Evolutionary conservation across 2,113 vertebrate genomes (phyloP), one percentile per base, ranked within the genome.

Genomic region (Coturnix japonica): DNA sequence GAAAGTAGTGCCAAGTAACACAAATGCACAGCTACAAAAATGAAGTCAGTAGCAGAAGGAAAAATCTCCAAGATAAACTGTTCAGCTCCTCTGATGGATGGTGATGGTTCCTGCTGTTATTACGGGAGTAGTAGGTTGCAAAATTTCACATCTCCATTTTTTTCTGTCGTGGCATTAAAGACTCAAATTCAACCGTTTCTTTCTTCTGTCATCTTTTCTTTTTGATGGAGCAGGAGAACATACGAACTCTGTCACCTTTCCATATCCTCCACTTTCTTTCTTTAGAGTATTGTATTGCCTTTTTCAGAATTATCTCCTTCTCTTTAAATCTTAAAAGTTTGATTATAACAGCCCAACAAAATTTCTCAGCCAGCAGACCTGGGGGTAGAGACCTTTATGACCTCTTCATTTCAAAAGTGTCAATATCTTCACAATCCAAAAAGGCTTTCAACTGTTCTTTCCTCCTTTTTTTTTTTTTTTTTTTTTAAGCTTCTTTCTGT

Each of bases 261-360:
- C 65, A 43, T 88, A 86, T 92, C 85, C 77, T 93, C 84, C 77
- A 56, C 91, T 94, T 96, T 28, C 41, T 95, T 91, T 90, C 91
- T 91, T 80, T 90, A 3, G 28, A 60, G 65, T 75, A 94, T 92
- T 94, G 78, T 94, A 96, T 92, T 93, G 60, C 90, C 67, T 92
- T 95, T 94, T 92, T 88, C 67, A 87, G 89, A 95, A 95, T 96
- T 90, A 95, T 73, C 33, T 91, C 46, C 41, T 90, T 91, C 94
- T 89, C 85, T 93, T 95, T 95, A 87, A 86, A 87, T 75, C 73
- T 91, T 93, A 43, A 41, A 94, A 95, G 94, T 96, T 89, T 95
- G 94, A 95, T 94, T 96, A 93, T 96, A 90, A 47, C 61, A 95
- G n/a, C 79, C 89, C 94, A 94, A 96, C 87, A 69, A 96, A 53